A percentile compares a stretch with the other conserved stretches of the same genome.
These are phyloP conservation scores for Incurvaria masculella DNA, from an alignment of 2,888 invertebrate species.

Conservation along the genomic window DNA sequence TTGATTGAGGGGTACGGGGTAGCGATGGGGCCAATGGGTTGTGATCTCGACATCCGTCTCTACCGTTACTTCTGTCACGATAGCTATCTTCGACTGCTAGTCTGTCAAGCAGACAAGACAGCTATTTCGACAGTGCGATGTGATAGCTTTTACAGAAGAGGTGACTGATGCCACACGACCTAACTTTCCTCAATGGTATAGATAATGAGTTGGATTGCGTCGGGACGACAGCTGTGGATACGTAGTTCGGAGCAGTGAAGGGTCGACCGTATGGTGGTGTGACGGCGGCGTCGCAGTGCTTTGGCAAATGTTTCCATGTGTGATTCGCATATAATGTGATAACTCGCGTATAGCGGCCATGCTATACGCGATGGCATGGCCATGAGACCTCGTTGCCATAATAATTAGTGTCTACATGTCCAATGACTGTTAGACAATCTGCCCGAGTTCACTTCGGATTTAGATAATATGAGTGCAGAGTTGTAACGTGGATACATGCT, in stretches of 20 bases:
- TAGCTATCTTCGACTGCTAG: slow-evolving; percentile 5
- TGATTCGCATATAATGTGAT: slow-evolving; percentile 2
- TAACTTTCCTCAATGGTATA: background rate
- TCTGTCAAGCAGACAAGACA: background rate
- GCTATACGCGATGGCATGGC: background rate
- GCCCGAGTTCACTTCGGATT: slow-evolving; percentile 5
- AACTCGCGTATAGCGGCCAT: background rate
- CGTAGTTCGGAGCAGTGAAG: slow-evolving; percentile 1
- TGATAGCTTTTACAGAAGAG: slow-evolving; percentile 6
- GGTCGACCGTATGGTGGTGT: slow-evolving; percentile 6
- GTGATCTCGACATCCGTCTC: background rate
- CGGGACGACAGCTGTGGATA: slow-evolving; percentile 5
- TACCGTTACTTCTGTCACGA: background rate
- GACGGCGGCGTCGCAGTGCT: slow-evolving; percentile 6
- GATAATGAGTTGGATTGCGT: slow-evolving; percentile 2
- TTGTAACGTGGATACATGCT: slow-evolving; percentile 7
- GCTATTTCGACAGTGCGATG: slow-evolving; percentile 1
- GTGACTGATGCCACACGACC: slow-evolving; percentile 6
- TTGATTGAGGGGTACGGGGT: too few relatives aligned
- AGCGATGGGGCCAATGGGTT: too few relatives aligned
- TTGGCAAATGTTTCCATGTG: slow-evolving; percentile 2
- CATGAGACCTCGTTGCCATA: background rate
- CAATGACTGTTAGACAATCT: background rate
- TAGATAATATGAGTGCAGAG: slow-evolving; percentile 8
- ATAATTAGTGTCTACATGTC: slow-evolving; percentile 6